Conservation (phyloP, 2,797 vertebrate genomes). For the Triplophysa bombifrons region DNA sequence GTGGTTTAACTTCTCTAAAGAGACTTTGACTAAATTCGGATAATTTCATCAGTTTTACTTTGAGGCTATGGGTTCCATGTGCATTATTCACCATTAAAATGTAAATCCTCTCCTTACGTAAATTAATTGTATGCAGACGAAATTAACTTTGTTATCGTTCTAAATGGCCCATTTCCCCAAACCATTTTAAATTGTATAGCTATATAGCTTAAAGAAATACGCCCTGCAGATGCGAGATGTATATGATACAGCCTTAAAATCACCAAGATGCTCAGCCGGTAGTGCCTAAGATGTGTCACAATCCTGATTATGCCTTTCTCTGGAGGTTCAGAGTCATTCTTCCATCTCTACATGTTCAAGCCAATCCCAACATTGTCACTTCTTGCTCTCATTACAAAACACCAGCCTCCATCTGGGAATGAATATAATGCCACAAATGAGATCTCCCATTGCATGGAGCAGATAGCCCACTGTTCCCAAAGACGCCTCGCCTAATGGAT, state of each 20-base stretch:
- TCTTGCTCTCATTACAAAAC: slow-evolving; percentile 34
- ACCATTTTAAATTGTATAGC: slow-evolving; percentile 27
- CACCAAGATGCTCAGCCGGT: neutral
- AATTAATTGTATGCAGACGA: slow-evolving; percentile 14
- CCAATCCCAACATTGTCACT: slow-evolving; percentile 9
- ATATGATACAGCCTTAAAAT: neutral
- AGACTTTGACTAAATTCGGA: no score
- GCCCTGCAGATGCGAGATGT: neutral
- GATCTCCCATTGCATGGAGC: slow-evolving; percentile 8
- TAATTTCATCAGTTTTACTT: neutral
- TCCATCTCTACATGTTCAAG: slow-evolving; percentile 28
- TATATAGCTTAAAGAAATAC: slow-evolving; percentile 12
- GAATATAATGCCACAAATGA: slow-evolving; percentile 33
- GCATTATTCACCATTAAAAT: slow-evolving; percentile 7
- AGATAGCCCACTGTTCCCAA: slow-evolving; percentile 37
- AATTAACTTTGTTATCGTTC: slow-evolving; percentile 3
- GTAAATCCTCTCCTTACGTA: slow-evolving; percentile 10
- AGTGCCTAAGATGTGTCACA: neutral
- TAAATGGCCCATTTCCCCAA: neutral
- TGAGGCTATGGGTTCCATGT: neutral
- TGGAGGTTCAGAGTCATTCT: slow-evolving; percentile 13
- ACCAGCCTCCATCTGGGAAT: slow-evolving; percentile 29
- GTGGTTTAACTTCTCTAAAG: no score
- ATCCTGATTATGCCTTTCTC: slow-evolving; percentile 2
- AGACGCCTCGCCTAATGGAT: slow-evolving; percentile 35